Evolutionary conservation across 2,888 invertebrate species (phyloP).

Genomic region (Parochlus steinenii): DNA sequence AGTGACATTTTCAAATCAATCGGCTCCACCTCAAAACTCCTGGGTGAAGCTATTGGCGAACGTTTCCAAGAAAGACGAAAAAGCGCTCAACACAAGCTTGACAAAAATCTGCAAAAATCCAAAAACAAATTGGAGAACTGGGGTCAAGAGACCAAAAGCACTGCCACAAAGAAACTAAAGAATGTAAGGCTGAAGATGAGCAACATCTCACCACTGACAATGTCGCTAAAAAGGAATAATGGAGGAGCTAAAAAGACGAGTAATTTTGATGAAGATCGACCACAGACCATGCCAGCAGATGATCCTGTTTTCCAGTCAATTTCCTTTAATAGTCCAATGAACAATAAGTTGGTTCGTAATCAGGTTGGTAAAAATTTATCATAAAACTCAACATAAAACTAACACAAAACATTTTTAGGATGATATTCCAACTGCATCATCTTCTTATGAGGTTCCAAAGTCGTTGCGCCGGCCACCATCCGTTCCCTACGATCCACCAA

Average conservation of each 20-base stretch:
- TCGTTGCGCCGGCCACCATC: slow-evolving; percentile 15
- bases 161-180: slow-evolving; percentile 17
- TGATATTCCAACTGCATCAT: slow-evolving; percentile 10
- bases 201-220: slow-evolving; percentile 13
- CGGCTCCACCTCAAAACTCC: slow-evolving; percentile 26
- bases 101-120: slow-evolving; percentile 26
- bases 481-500: slow-evolving; percentile 19
- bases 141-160: slow-evolving; percentile 22
- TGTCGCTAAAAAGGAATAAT: slow-evolving; percentile 16
- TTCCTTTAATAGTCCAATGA: slow-evolving; percentile 26
- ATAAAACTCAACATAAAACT: no score
- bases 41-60: slow-evolving; percentile 28
- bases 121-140: slow-evolving; percentile 23
- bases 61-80: slow-evolving; percentile 26
- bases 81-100: slow-evolving; percentile 26
- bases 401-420: no score
- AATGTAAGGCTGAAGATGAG: slow-evolving; percentile 22
- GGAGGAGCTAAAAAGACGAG: slow-evolving; percentile 2
- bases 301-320: slow-evolving; percentile 28
- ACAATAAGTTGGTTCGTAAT: slow-evolving; percentile 19
- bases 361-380: slow-evolving; percentile 20
- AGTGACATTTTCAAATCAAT: slow-evolving; percentile 27
- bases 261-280: slow-evolving; percentile 21
- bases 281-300: slow-evolving; percentile 26
- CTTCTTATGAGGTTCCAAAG: slow-evolving; percentile 25